Conservation (phyloP, 1,140 invertebrate species). For the Bathynomus jamesi region DNA sequence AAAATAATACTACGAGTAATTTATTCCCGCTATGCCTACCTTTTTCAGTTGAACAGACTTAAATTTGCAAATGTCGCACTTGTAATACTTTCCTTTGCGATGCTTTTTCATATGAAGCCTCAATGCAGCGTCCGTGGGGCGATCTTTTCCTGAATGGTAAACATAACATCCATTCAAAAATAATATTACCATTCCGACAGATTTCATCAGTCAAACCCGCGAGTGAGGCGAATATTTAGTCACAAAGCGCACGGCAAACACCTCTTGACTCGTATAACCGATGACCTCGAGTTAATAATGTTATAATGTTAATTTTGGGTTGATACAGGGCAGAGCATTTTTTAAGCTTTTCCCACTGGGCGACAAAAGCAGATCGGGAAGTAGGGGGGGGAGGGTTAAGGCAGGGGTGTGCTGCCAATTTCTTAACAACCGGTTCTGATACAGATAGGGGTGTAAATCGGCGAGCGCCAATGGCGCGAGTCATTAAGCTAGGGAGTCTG, state of each 20-base stretch:
- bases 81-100: slow-evolving; percentile 37
- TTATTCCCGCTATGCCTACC: too few relatives aligned
- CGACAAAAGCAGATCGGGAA: too few relatives aligned
- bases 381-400: too few relatives aligned
- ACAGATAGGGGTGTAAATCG: too few relatives aligned
- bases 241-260: not conserved
- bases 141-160: slow-evolving; percentile 37
- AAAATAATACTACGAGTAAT: too few relatives aligned
- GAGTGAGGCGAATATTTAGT: not conserved
- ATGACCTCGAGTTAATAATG: not conserved
- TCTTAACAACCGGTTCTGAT: too few relatives aligned
- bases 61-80: slow-evolving; percentile 41
- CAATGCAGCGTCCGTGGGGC: slow-evolving; percentile 38
- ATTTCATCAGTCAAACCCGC: not conserved
- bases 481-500: too few relatives aligned
- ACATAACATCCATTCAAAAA: too few relatives aligned
- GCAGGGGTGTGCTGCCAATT: too few relatives aligned
- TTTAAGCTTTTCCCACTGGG: too few relatives aligned
- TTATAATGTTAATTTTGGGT: not conserved
- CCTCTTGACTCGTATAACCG: not conserved
- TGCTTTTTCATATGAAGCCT: slow-evolving; percentile 41
- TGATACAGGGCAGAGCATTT: too few relatives aligned
- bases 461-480: too few relatives aligned
- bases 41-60: slow-evolving; percentile 41
- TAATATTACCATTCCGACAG: not conserved